Percentiles rank a stretch among this genome's conserved stretches.
These are phyloP conservation scores for Oncorhynchus gorbuscha DNA, from an alignment of 2,113 vertebrate genomes.

Conservation along the genomic window DNA sequence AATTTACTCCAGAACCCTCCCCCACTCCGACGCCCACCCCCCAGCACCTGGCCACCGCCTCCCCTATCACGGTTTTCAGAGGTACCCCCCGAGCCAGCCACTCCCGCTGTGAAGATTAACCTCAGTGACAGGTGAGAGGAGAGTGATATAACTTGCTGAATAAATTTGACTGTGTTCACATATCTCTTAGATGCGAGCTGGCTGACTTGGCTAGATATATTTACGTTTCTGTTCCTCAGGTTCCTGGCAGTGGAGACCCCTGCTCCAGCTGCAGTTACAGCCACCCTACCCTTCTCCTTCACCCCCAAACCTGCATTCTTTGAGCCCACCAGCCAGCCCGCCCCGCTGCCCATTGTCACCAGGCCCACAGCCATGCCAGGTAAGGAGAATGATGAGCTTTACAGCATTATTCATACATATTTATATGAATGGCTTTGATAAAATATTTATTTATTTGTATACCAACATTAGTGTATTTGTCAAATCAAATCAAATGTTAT, in stretches of 20 bases:
- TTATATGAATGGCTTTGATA: neutral
- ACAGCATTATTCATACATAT: neutral
- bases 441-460: neutral
- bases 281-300: slow-evolving; percentile 70
- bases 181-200: too few species aligned
- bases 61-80: slow-evolving; percentile 54
- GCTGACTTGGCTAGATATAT: neutral
- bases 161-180: too few species aligned
- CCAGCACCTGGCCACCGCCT: slow-evolving; percentile 17
- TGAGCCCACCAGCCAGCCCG: slow-evolving; percentile 56
- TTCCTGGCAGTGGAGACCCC: slow-evolving; percentile 73
- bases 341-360: neutral
- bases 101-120: slow-evolving; percentile 81
- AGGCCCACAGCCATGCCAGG: slow-evolving; percentile 58
- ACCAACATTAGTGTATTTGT: neutral
- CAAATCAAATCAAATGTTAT: too few species aligned
- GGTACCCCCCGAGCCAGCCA: slow-evolving; percentile 52
- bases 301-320: slow-evolving; percentile 70
- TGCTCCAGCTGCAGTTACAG: slow-evolving; percentile 40
- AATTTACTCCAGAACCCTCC: slow-evolving; percentile 41
- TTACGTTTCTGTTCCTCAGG: slow-evolving; percentile 64
- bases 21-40: slow-evolving; percentile 2
- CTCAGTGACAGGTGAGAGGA: slow-evolving; percentile 85
- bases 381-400: slow-evolving; percentile 28
- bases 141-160: too few species aligned